Evolutionary conservation across 2,797 vertebrate genomes (phyloP).

Genomic region (Alectoris magna): DNA sequence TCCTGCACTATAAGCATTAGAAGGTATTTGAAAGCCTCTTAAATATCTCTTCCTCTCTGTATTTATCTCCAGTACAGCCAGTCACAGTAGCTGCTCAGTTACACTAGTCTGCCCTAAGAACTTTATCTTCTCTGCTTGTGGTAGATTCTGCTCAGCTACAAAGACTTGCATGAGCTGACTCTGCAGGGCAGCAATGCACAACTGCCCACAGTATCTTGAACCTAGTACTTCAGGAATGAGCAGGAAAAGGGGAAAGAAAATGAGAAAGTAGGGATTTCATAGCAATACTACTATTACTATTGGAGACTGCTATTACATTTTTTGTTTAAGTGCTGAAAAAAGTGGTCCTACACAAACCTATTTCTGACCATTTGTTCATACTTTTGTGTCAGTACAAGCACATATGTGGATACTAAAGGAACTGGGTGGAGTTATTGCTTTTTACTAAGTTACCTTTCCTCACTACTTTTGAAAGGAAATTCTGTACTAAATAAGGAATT

Average conservation of each 20-base stretch:
- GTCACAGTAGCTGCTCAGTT: not conserved
- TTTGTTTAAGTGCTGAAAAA: not conserved
- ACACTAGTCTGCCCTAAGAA: not conserved
- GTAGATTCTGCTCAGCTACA: not conserved
- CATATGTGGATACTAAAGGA: not conserved
- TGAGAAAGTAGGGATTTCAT: not conserved
- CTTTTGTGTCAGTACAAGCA: not conserved
- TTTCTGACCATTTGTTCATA: not conserved
- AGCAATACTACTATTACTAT: not conserved
- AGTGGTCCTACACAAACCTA: not conserved
- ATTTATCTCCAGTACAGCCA: not conserved
- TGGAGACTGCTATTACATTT: not conserved
- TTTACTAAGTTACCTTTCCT: not conserved
- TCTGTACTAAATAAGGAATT: not conserved
- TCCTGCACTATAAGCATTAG: not conserved
- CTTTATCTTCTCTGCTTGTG: not conserved
- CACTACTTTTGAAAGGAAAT: not conserved
- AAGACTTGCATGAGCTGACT: not conserved
- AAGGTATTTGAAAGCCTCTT: not conserved
- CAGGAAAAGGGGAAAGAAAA: not conserved
- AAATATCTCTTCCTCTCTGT: not conserved
- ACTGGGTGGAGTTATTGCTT: not conserved
- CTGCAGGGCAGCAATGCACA: not conserved
- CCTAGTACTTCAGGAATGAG: not conserved
- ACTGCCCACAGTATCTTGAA: not conserved